Evolutionary conservation across 1,140 invertebrate genomes (phyloP).

Genomic region (Coenobita brevimanus): DNA sequence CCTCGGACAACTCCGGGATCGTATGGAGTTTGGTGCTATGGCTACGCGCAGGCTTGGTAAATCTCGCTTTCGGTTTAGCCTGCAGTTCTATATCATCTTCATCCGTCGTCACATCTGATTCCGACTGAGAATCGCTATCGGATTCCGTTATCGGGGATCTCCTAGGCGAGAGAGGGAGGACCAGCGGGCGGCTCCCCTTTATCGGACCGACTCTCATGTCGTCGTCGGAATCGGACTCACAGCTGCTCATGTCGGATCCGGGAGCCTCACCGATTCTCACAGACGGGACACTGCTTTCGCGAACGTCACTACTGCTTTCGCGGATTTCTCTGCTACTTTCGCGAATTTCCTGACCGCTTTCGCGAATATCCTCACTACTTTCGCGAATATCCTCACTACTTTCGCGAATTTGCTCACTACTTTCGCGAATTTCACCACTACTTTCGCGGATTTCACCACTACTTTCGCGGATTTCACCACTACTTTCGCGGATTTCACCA

Average conservation of each 20-base stretch:
- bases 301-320: no score
- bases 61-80: constrained; percentile 13
- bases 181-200: constrained; percentile 21
- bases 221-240: constrained; percentile 51
- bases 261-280: no score
- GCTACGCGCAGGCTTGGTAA: constrained; percentile 33
- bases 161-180: constrained; percentile 13
- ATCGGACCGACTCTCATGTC: constrained; percentile 50
- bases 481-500: no score
- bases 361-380: no score
- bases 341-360: no score
- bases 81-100: constrained; percentile 48
- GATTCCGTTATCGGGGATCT: constrained; percentile 21
- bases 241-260: constrained; percentile 36
- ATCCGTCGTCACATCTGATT: constrained; percentile 47
- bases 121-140: constrained; percentile 49
- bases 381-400: no score
- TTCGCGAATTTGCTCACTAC: no score
- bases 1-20: constrained; percentile 52
- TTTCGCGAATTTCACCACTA: no score
- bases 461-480: no score
- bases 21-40: constrained; percentile 46
- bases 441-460: no score
- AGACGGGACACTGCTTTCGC: no score
- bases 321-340: no score